Percentiles rank a stretch among this genome's conserved stretches.
phyloP scores from a whole-genome alignment of 1,140 invertebrate species.

The Triops longicaudatus region DNA sequence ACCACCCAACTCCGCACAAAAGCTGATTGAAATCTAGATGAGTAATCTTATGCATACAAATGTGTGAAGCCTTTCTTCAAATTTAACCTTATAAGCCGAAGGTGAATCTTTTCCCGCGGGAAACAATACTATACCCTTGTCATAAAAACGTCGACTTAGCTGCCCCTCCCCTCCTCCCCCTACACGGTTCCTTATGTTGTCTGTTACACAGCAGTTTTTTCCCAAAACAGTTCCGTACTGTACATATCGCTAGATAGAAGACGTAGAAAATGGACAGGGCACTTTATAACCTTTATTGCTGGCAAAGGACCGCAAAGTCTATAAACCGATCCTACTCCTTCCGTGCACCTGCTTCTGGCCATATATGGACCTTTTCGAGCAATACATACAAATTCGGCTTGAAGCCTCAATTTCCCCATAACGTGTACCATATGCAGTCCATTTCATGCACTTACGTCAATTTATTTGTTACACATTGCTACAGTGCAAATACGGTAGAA shows the following conservation, averaged over 20 bases:
- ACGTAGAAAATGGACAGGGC: too few species aligned
- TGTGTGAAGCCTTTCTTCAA: background rate
- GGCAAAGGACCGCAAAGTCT: conserved; percentile 2
- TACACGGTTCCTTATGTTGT: background rate
- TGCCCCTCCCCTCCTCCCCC: background rate
- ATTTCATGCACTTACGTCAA: too few species aligned
- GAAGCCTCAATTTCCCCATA: too few species aligned
- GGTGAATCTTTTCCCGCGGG: background rate
- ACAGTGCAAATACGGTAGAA: too few species aligned
- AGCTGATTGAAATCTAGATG: conserved; percentile 5
- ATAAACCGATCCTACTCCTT: background rate
- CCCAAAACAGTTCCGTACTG: too few species aligned
- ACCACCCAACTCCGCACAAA: background rate
- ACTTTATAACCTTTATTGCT: background rate
- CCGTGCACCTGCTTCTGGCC: background rate
- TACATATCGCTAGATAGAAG: too few species aligned
- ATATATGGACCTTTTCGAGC: background rate
- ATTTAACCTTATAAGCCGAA: background rate
- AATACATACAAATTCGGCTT: background rate
- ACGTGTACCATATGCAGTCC: too few species aligned
- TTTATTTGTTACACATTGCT: too few species aligned
- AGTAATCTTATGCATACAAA: background rate
- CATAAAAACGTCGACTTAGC: background rate
- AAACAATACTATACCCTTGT: background rate
- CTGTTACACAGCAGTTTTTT: too few species aligned